phyloP scores from a whole-genome alignment of 2,797 vertebrate genomes.

The Triplophysa bombifrons region DNA sequence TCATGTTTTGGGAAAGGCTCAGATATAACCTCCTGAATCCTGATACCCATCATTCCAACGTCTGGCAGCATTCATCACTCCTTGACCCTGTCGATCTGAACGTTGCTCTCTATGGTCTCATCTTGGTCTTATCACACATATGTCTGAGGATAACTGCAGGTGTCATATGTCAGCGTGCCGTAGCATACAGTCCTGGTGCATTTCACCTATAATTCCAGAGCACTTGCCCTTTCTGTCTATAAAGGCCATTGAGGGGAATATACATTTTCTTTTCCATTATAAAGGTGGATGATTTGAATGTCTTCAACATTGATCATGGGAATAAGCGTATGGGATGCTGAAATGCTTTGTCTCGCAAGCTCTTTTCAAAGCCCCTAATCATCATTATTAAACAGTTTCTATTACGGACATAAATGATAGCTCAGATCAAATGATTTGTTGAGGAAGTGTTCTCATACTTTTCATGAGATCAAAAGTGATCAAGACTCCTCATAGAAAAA shows the following conservation, averaged over 20 bases:
- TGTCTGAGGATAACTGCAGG: conserved; percentile 54
- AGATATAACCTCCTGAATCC: conserved; percentile 53
- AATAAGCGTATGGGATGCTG: neutral
- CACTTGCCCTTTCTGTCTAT: conserved; percentile 20
- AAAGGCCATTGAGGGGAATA: conserved; percentile 1
- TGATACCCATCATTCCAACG: conserved; percentile 57
- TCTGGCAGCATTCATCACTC: conserved; percentile 60
- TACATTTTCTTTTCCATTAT: neutral
- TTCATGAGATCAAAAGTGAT: too few relatives aligned
- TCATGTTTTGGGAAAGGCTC: conserved; percentile 48
- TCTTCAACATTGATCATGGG: neutral
- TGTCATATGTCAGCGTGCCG: conserved; percentile 47
- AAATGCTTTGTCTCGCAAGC: neutral
- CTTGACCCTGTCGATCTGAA: conserved; percentile 64
- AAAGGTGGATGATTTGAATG: neutral
- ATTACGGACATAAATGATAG: too few relatives aligned
- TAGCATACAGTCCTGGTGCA: conserved; percentile 36
- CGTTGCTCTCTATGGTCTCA: conserved; percentile 32
- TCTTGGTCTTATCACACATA: conserved; percentile 66
- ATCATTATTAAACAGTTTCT: neutral
- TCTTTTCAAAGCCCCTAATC: neutral
- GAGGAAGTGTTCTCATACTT: too few relatives aligned
- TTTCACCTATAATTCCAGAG: conserved; percentile 3
- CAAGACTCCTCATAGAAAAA: too few relatives aligned
- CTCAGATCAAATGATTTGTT: too few relatives aligned